Evolutionary conservation across 2,113 vertebrate genomes (phyloP), one percentile per base, ranked within the genome.

Genomic region (Engraulis encrasicolus): DNA sequence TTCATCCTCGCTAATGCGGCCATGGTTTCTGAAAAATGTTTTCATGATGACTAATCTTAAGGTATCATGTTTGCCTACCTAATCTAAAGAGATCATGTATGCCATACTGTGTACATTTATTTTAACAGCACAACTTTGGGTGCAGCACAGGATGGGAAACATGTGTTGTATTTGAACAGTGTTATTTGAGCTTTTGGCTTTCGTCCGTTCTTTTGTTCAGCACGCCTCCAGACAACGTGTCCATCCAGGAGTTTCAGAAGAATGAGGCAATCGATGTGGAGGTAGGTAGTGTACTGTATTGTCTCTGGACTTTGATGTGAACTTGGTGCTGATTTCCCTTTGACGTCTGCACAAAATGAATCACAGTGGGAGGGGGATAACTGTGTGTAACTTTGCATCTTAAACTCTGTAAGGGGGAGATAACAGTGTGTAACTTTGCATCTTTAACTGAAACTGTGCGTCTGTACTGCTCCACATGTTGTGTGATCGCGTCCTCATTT

Each of bases 211-310:
- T 74, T 31, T 85, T 66, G 81, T 78, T 0, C 61, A 99, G 98
- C 94, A 94, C 94, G 88, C 96, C 98, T 90, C 98, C 98, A 85
- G 98, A 99, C 94, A 99, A 99, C 93, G 92, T 99, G 83, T 99
- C 98, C 83, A 98, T 99, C 93, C 97, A 99, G 93, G 98, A 99
- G 88, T 99, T 99, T 95, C 98, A 99, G 92, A 98, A 96, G 94
- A 99, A 99, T 89, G 98, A 99, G 95, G 95, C 93, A 87, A 94
- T 99, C 88, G 98, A 99, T 90, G 98, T 99, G 49, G 97, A 99
- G 96, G 98, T 99, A n/a, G n/a, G n/a, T n/a, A n/a, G n/a, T n/a
- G n/a, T n/a, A n/a, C n/a, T n/a, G n/a, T n/a, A 89, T 94, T 94
- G 14, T 92, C 81, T 79, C 37, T n/a, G n/a, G 6, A 54, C 20